A percentile compares a stretch with the other conserved stretches of the same genome.
Evolutionary conservation across 2,797 vertebrate genomes (phyloP).

Genomic region (Ataeniobius toweri): DNA sequence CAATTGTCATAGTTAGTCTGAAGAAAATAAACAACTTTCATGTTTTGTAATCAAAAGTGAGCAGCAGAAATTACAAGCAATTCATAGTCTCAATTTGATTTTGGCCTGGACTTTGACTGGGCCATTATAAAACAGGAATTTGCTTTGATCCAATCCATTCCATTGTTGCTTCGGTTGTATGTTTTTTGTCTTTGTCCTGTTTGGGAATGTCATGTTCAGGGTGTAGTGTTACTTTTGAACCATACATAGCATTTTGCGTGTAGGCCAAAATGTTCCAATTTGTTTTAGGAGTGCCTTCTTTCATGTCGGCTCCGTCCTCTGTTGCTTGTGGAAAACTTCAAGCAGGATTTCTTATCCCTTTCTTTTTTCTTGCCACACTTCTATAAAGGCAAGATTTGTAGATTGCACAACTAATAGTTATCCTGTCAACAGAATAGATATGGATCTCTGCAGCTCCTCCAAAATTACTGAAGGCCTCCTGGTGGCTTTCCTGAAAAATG

Average conservation of each 20-base stretch:
- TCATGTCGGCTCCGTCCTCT: not conserved
- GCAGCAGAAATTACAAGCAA: not conserved
- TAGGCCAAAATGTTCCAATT: not conserved
- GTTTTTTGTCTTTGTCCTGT: not conserved
- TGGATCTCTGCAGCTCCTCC: not conserved
- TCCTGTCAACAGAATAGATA: not conserved
- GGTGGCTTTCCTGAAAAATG: not conserved
- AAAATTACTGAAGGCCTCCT: not conserved
- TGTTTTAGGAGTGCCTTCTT: not conserved
- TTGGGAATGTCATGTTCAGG: not conserved
- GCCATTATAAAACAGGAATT: not conserved
- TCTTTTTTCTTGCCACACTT: not conserved
- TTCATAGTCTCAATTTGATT: not conserved
- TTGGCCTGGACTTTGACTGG: not conserved
- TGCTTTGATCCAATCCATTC: not conserved
- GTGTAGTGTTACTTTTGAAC: not conserved
- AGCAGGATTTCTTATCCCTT: not conserved
- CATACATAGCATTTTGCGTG: not conserved
- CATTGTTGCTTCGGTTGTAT: not conserved
- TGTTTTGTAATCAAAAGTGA: not conserved
- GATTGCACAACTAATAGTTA: not conserved
- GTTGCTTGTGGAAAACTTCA: not conserved
- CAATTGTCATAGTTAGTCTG: not conserved
- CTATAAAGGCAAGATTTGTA: not conserved
- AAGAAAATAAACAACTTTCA: not conserved